These are phyloP conservation scores for Hirudinaria manillensis DNA, from an alignment of 2,888 invertebrate genomes.

Conservation along the genomic window DNA sequence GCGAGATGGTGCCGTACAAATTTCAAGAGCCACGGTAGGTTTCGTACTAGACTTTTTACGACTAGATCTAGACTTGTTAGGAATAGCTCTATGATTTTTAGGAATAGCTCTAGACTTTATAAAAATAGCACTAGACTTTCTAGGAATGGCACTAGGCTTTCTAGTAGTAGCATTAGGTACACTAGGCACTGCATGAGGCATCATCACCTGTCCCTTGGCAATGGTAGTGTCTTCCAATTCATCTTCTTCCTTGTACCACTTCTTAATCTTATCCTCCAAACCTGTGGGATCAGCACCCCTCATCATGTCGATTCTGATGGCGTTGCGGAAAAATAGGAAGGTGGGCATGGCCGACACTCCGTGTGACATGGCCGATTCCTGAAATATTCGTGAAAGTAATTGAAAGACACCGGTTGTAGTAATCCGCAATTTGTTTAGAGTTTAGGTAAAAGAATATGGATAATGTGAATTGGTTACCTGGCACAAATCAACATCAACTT, in stretches of 20 bases:
- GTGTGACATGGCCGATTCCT: constrained; percentile 76
- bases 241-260: constrained; percentile 56
- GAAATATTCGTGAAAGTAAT: constrained; percentile 8
- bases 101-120: background rate
- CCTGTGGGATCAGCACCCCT: constrained; percentile 78
- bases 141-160: background rate
- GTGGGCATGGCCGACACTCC: constrained; percentile 96
- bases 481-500: constrained; percentile 80
- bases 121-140: background rate
- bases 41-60: too few relatives aligned
- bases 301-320: constrained; percentile 65
- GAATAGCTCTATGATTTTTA: background rate
- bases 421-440: background rate
- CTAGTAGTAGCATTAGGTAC: background rate
- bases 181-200: background rate
- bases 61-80: too few relatives aligned
- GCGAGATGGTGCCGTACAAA: too few relatives aligned
- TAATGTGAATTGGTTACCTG: constrained; percentile 57
- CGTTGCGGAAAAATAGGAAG: constrained; percentile 82
- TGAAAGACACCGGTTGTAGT: background rate
- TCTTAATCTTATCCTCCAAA: constrained; percentile 81
- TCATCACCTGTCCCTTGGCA: constrained; percentile 48
- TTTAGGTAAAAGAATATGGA: background rate
- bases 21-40: too few relatives aligned
- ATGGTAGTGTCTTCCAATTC: constrained; percentile 44